Evolutionary conservation across 2,113 vertebrate species (phyloP).

Genomic region (Clinocottus analis): DNA sequence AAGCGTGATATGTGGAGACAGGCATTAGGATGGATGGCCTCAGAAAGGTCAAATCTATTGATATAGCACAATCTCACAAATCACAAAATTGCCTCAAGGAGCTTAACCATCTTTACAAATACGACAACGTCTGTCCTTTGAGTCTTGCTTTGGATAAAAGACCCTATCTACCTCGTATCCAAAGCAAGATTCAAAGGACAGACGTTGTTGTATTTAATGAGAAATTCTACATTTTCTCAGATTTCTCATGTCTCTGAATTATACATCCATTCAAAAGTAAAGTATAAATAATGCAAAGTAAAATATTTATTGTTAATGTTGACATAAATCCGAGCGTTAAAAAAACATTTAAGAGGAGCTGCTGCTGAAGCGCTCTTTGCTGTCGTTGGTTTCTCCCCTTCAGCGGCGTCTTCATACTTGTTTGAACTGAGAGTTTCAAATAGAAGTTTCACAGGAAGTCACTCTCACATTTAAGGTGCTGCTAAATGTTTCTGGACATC

Average conservation of each 20-base stretch:
- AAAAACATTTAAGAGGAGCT: neutral
- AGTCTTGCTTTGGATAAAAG: neutral
- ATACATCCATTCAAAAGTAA: neutral
- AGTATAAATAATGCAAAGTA: too few relatives aligned
- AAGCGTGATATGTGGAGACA: neutral
- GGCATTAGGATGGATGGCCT: neutral
- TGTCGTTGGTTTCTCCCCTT: neutral
- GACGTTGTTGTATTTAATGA: too few relatives aligned
- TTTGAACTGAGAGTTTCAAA: too few relatives aligned
- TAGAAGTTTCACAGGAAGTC: neutral
- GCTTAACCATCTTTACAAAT: neutral
- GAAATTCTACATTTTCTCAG: neutral
- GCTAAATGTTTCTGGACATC: slow-evolving; percentile 12
- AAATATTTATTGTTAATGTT: neutral
- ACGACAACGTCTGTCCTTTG: neutral
- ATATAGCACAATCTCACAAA: neutral
- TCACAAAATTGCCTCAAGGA: neutral
- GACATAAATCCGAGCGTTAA: neutral
- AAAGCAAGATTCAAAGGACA: too few relatives aligned
- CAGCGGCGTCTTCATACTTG: neutral
- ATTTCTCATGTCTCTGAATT: neutral
- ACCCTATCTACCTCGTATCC: too few relatives aligned
- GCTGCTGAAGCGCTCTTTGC: neutral
- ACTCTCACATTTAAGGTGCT: too few relatives aligned
- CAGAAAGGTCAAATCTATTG: neutral